phyloP scores from a whole-genome alignment of 2,888 invertebrate species.

The Alloscopus bannaensis region DNA sequence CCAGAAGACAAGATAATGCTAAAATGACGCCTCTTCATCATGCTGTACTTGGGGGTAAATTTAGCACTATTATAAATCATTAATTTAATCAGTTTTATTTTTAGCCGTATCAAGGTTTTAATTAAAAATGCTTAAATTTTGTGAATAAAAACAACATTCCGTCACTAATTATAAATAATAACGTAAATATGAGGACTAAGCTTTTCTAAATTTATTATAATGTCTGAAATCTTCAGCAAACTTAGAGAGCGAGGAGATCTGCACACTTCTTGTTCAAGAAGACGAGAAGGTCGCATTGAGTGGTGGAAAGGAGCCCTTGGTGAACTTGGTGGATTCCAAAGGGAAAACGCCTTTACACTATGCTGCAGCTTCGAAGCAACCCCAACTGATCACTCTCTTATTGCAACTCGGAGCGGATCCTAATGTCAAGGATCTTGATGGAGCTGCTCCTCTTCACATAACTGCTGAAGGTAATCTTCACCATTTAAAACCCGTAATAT shows the following conservation, averaged over 20 bases:
- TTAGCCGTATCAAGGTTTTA: no score
- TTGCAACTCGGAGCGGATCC: constrained; percentile 55
- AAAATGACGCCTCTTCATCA: constrained; percentile 66
- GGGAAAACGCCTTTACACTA: constrained; percentile 65
- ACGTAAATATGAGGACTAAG: background rate
- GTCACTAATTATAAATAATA: background rate
- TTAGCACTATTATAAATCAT: constrained; percentile 11
- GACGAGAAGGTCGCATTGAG: constrained; percentile 36
- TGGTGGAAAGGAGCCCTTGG: constrained; percentile 42
- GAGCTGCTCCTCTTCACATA: constrained; percentile 60
- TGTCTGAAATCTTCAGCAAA: no score
- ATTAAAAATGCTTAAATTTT: no score
- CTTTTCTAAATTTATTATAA: background rate
- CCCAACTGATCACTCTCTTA: constrained; percentile 39
- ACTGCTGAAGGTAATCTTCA: constrained; percentile 63
- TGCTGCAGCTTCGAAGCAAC: constrained; percentile 57
- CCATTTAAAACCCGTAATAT: constrained; percentile 12
- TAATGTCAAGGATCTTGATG: constrained; percentile 63
- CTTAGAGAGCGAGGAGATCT: constrained; percentile 59
- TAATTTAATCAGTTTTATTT: no score
- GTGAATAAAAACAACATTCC: no score
- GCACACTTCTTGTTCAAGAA: constrained; percentile 40
- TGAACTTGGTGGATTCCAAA: constrained; percentile 50
- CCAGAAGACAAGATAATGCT: constrained; percentile 50
- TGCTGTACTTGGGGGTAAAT: constrained; percentile 57